Evolutionary conservation across 2,888 invertebrate species (phyloP).

Genomic region (Troilus luridus): DNA sequence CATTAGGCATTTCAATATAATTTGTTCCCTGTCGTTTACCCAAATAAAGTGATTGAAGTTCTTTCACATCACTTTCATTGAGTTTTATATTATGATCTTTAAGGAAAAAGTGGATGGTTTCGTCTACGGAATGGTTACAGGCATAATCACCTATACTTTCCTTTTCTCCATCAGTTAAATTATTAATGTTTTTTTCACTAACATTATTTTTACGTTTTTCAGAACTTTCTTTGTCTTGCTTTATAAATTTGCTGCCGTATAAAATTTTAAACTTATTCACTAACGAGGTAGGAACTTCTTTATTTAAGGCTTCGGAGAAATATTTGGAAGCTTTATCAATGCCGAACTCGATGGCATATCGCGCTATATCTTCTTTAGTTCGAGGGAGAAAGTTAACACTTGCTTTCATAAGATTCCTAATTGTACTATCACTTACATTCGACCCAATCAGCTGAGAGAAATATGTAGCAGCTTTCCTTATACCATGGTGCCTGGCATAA

Average conservation of each 20-base stretch:
- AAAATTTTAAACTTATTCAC: slow-evolving; percentile 63
- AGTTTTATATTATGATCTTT: slow-evolving; percentile 59
- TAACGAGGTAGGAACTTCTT: slow-evolving; percentile 60
- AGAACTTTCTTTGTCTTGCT: not conserved
- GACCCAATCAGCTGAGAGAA: slow-evolving; percentile 63
- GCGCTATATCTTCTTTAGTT: slow-evolving; percentile 64
- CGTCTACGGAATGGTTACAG: slow-evolving; percentile 59
- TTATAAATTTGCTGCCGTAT: slow-evolving; percentile 50
- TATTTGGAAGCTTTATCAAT: slow-evolving; percentile 62
- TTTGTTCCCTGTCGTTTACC: slow-evolving; percentile 47
- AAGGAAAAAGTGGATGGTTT: slow-evolving; percentile 60
- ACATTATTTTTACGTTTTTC: slow-evolving; percentile 25
- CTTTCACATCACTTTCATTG: slow-evolving; percentile 59
- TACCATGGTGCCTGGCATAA: slow-evolving; percentile 63
- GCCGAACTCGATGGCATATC: slow-evolving; percentile 63
- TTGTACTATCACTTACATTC: slow-evolving; percentile 64
- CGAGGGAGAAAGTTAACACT: slow-evolving; percentile 61
- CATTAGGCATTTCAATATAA: slow-evolving; percentile 32
- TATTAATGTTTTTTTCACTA: slow-evolving; percentile 45
- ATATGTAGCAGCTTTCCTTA: slow-evolving; percentile 61
- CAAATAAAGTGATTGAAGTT: slow-evolving; percentile 60
- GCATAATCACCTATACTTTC: slow-evolving; percentile 61
- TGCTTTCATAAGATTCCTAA: slow-evolving; percentile 64
- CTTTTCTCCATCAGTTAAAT: slow-evolving; percentile 61
- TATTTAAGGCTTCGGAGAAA: slow-evolving; percentile 63